Base-by-base conservation (phyloP, 2,797 vertebrate species). In the Acrossocheilus wenchowensis region DNA sequence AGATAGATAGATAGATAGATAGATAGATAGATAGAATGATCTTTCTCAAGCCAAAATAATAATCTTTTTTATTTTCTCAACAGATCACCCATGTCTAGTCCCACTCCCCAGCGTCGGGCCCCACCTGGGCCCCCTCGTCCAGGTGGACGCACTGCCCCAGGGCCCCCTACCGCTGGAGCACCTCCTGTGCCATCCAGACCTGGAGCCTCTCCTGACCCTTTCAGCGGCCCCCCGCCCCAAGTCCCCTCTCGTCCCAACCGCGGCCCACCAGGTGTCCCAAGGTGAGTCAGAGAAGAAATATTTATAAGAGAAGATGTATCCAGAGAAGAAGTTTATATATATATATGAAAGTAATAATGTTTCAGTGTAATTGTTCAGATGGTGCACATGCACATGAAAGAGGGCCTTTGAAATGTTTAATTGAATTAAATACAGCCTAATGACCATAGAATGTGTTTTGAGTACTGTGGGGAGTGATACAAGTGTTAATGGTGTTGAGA, bases 1-100 rank as follows among this genome's bases (percentile, higher is more conserved):
- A 41, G 39, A n/a, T 60, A 12, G 26, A 15, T 66, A 17, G 62
- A 66, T 34, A 34, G 64, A 66, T 66, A 30, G 30, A 30, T 30
- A 30, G 7, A 68, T 68, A 4, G 64, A 36, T 36, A 15, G 62
- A 66, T 66, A 2, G 66, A 39, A 36, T 1, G 7, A 36, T 36
- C 2, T 45, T 73, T 48, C 12, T 72, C 71, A n/a, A 54, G 1
- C 30, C 21, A n/a, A 78, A 21, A 54, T 57, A 15, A 21, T 5
- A 78, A 26, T 52, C 2, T 39, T 64, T 43, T 34, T 57, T 15
- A n/a, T 80, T 80, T 80, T 11, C 21, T 50, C 0, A 60, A 36
- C 90, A 98, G 97, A 94, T 98, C 97, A 81, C 98, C 98, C 23
- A 98, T 98, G 0, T 98, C 97, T 93, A 99, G 98, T 91, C 98